Base-by-base conservation (phyloP, 2,113 vertebrate genomes). In the Hylia prasina region DNA sequence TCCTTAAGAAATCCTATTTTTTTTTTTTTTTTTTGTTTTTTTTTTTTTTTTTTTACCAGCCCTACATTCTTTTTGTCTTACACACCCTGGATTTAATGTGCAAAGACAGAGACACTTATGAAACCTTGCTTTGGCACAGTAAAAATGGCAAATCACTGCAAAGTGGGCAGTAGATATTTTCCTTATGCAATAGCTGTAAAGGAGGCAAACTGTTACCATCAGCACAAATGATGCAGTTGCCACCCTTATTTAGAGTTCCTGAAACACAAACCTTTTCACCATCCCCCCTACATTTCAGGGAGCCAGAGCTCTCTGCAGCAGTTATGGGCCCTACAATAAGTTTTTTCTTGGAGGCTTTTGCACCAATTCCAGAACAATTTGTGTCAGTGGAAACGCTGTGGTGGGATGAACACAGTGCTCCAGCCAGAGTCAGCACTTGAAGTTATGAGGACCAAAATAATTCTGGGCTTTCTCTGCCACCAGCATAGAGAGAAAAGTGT, bases 1-100 rank as follows among this genome's bases (percentile, higher is more conserved):
- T 95, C 70, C 87, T 94, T 95, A 78, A 95, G 86, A 90, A 89
- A 93, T 79, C 28, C 56, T 79, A 22, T 33, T 72, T 63, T 89
- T 94, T 93, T 61, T 90, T 84, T 0, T 28, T 76, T 57, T 91
- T 94, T 91, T 61, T 87, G 83, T 22, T 22, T 22, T 22, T 47
- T 47, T 11, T 47, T 22, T 22, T 25, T 33, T 21, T 61, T 39
- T 48, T 61, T 64, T n/a, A 78, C 42, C 76, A 92, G 47, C 11
- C 47, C 20, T 44, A 48, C 68, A 81, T 95, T 93, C 80, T 73
- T 95, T 92, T 92, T 6, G 10, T 80, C 76, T 94, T 89, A 89
- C 93, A 90, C 89, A 78, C 68, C 68, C 94, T 90, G 69, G 39
- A 68, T 89, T 95, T 81, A 90, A 90, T 83, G 30, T 92, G 37